Evolutionary conservation across 2,113 vertebrate species (phyloP).

Genomic region (Thermophis baileyi): DNA sequence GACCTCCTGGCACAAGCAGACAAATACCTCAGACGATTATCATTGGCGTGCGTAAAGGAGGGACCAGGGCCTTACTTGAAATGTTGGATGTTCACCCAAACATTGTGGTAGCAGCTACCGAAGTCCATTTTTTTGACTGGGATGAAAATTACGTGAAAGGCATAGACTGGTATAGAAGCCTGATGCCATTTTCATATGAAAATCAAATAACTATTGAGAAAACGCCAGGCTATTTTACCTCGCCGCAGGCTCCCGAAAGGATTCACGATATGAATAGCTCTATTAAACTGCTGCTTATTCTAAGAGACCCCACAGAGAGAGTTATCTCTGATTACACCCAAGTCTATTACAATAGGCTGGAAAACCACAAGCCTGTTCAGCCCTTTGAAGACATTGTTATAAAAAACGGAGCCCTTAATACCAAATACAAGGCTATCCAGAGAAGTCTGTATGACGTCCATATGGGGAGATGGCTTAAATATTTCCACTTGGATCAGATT

Average conservation of each 20-base stretch:
- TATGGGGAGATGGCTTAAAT: slow-evolving; percentile 88
- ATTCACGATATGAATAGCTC: slow-evolving; percentile 90
- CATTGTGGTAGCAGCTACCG: slow-evolving; percentile 86
- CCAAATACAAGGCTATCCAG: slow-evolving; percentile 91
- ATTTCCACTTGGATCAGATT: slow-evolving; percentile 87
- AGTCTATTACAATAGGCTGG: slow-evolving; percentile 90
- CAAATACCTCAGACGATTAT: slow-evolving; percentile 87
- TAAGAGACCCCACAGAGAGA: slow-evolving; percentile 87
- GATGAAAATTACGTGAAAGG: slow-evolving; percentile 90
- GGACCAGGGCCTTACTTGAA: slow-evolving; percentile 86
- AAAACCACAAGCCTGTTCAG: slow-evolving; percentile 90
- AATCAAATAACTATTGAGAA: slow-evolving; percentile 93
- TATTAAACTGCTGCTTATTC: slow-evolving; percentile 86
- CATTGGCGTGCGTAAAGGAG: slow-evolving; percentile 90
- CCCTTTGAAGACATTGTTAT: slow-evolving; percentile 90
- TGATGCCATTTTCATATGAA: slow-evolving; percentile 90
- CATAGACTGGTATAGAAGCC: slow-evolving; percentile 85
- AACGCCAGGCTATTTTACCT: slow-evolving; percentile 92
- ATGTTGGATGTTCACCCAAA: slow-evolving; percentile 93
- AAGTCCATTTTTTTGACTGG: slow-evolving; percentile 95
- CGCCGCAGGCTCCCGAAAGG: slow-evolving; percentile 82
- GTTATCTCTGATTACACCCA: slow-evolving; percentile 94
- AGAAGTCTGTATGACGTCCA: slow-evolving; percentile 89
- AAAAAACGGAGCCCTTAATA: slow-evolving; percentile 85
- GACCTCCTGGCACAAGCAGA: slow-evolving; percentile 79